A percentile compares a stretch with the other conserved stretches of the same genome.
Evolutionary conservation across 1,140 invertebrate genomes (phyloP).

Genomic region (Trachelipus rathkii): DNA sequence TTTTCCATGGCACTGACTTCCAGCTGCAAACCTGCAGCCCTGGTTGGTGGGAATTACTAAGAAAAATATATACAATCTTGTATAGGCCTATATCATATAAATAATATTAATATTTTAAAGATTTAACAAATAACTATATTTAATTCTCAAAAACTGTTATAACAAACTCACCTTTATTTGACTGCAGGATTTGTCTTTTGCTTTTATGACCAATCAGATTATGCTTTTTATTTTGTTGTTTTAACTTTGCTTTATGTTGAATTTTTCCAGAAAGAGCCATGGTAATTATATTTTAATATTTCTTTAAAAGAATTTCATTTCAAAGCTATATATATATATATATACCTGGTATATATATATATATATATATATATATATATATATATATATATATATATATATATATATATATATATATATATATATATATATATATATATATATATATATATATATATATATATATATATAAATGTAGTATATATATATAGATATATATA

Average conservation of each 20-base stretch:
- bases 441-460: neutral
- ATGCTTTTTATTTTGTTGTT: conserved; percentile 29
- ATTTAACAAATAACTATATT: no score
- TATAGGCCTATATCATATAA: no score
- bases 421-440: conserved; percentile 5
- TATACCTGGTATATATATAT: neutral
- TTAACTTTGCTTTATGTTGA: conserved; percentile 13
- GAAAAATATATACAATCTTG: no score
- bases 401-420: conserved; percentile 5
- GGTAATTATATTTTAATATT: neutral
- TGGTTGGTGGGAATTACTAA: no score
- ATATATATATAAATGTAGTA: no score
- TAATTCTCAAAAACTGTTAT: no score
- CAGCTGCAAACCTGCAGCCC: no score
- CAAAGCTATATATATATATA: neutral
- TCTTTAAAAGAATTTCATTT: neutral
- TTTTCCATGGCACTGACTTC: no score
- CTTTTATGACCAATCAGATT: conserved; percentile 24
- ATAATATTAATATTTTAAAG: no score
- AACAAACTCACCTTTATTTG: conserved; percentile 27
- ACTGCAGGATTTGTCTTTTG: conserved; percentile 22
- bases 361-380: conserved; percentile 5
- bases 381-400: conserved; percentile 1
- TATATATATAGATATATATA: no score
- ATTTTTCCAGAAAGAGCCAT: conserved; percentile 5